These are phyloP conservation scores for Halichoeres trimaculatus DNA, from an alignment of 2,113 vertebrate species.

Conservation along the genomic window DNA sequence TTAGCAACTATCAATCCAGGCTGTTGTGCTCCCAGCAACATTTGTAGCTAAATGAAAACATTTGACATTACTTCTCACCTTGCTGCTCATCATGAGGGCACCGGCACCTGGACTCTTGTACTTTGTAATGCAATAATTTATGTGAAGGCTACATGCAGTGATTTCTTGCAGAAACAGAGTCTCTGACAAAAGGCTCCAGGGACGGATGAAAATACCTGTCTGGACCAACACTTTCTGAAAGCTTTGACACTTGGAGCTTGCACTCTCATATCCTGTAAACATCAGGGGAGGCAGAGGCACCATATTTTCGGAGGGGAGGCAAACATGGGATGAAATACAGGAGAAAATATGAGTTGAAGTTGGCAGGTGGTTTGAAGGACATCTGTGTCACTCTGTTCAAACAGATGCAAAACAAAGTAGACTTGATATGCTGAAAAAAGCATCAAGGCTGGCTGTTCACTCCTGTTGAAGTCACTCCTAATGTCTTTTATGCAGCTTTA, in stretches of 20 bases:
- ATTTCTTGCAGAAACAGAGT: conserved; percentile 37
- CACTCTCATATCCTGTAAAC: conserved; percentile 62
- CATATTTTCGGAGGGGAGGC: not conserved
- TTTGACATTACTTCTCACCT: conserved; percentile 43
- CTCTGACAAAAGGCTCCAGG: conserved; percentile 62
- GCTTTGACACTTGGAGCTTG: conserved; percentile 46
- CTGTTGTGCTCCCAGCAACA: conserved; percentile 13
- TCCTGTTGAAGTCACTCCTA: not conserved
- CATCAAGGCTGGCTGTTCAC: not conserved
- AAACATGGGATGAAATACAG: conserved; percentile 18
- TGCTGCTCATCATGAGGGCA: conserved; percentile 34
- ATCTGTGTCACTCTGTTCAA: conserved; percentile 11
- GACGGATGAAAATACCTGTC: conserved; percentile 60
- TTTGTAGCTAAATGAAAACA: conserved; percentile 43
- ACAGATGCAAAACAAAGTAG: conserved; percentile 17
- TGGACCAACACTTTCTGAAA: conserved; percentile 42
- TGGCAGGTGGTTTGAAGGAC: conserved; percentile 33
- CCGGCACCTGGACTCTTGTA: conserved; percentile 51
- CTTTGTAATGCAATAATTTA: conserved; percentile 58
- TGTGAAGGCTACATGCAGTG: conserved; percentile 69
- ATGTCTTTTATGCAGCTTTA: not conserved
- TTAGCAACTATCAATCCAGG: not conserved
- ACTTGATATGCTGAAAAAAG: not conserved
- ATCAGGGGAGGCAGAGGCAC: conserved; percentile 47
- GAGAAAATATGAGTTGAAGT: conserved; percentile 24